phyloP scores from a whole-genome alignment of 2,888 invertebrate genomes.

The Drosophila ezoana region DNA sequence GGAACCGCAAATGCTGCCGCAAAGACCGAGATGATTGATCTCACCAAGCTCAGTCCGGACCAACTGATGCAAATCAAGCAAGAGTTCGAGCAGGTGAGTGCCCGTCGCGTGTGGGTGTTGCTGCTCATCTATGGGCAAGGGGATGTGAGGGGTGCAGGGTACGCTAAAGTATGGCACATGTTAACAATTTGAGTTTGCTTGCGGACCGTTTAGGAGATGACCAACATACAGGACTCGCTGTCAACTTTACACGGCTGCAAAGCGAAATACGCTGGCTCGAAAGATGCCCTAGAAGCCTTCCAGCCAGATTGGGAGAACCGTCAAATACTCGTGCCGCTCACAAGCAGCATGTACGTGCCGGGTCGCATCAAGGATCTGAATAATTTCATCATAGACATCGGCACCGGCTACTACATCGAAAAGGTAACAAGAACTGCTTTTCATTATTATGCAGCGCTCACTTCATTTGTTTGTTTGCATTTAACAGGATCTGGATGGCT shows the following conservation, averaged over 20 bases:
- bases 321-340: slow-evolving; percentile 95
- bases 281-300: slow-evolving; percentile 92
- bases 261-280: slow-evolving; percentile 94
- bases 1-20: slow-evolving; percentile 82
- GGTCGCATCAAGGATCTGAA: slow-evolving; percentile 94
- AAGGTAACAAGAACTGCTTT: slow-evolving; percentile 87
- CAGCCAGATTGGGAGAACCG: slow-evolving; percentile 91
- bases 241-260: slow-evolving; percentile 96
- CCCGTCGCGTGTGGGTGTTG: slow-evolving; percentile 42
- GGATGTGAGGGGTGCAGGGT: slow-evolving; percentile 4
- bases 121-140: slow-evolving; percentile 8
- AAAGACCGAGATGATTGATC: slow-evolving; percentile 91
- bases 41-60: slow-evolving; percentile 91
- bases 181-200: slow-evolving; percentile 26
- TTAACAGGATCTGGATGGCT: slow-evolving; percentile 89
- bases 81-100: slow-evolving; percentile 92
- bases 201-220: slow-evolving; percentile 88
- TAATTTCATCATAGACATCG: slow-evolving; percentile 96
- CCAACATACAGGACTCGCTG: slow-evolving; percentile 95
- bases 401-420: slow-evolving; percentile 98
- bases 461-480: slow-evolving; percentile 11
- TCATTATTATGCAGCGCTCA: not conserved
- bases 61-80: slow-evolving; percentile 94
- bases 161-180: slow-evolving; percentile 47
- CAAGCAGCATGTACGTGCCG: slow-evolving; percentile 98